Percentiles rank a stretch among this genome's conserved stretches.
Evolutionary conservation across 2,888 invertebrate species (phyloP).

Genomic region (Antheraea assamensis): DNA sequence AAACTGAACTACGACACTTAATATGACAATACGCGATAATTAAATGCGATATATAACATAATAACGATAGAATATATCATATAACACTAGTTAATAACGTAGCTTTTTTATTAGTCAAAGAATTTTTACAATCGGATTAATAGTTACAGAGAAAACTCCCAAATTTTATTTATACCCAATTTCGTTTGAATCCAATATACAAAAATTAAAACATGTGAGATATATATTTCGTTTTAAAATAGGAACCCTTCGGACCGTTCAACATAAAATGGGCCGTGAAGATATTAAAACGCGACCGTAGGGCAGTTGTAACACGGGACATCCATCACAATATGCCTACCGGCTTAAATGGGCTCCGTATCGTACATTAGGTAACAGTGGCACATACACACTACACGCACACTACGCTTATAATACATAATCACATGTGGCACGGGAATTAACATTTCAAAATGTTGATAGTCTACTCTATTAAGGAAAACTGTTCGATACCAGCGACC

Average conservation of each 20-base stretch:
- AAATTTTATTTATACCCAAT: neutral
- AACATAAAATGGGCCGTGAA: slow-evolving; percentile 20
- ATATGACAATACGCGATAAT: too few relatives aligned
- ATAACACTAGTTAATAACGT: too few relatives aligned
- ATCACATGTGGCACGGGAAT: neutral
- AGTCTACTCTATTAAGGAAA: too few relatives aligned
- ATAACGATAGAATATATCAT: too few relatives aligned
- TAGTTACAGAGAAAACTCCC: too few relatives aligned
- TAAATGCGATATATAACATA: too few relatives aligned
- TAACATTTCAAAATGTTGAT: neutral
- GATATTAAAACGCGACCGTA: slow-evolving; percentile 21
- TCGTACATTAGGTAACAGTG: slow-evolving; percentile 14
- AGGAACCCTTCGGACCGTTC: neutral
- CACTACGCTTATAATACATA: slow-evolving; percentile 17
- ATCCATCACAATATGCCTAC: slow-evolving; percentile 25
- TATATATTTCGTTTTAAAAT: neutral
- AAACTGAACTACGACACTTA: too few relatives aligned
- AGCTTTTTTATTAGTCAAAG: too few relatives aligned
- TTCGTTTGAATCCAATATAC: neutral
- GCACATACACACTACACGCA: slow-evolving; percentile 7
- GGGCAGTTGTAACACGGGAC: slow-evolving; percentile 17
- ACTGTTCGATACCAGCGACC: too few relatives aligned
- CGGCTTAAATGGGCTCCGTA: slow-evolving; percentile 23
- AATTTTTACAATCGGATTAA: too few relatives aligned
- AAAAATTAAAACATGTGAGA: neutral